Evolutionary conservation across 2,113 vertebrate genomes (phyloP).

Genomic region (Prunella himalayana): DNA sequence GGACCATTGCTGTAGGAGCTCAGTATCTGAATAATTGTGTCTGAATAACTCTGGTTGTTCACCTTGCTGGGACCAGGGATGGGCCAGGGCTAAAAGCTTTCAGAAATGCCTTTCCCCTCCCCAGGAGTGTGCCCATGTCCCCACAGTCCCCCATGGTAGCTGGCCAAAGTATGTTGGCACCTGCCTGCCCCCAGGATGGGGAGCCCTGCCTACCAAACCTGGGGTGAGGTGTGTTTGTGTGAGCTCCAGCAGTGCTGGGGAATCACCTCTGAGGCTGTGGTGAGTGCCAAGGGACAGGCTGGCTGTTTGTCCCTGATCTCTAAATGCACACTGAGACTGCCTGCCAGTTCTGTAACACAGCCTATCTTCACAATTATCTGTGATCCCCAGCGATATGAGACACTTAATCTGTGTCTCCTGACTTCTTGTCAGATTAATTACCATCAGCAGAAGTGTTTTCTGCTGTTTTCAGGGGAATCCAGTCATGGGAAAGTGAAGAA

Average conservation of each 20-base stretch:
- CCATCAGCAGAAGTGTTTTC: not conserved
- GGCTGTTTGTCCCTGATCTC: not conserved
- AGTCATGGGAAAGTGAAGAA: conserved; percentile 40
- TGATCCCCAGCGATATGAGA: not conserved
- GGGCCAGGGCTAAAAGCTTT: not conserved
- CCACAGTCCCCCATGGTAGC: fast-evolving
- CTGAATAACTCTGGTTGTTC: not conserved
- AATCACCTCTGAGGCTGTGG: not conserved
- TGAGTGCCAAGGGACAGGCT: not conserved
- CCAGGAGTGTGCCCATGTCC: not conserved
- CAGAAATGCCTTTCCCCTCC: not conserved
- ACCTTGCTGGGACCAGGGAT: not conserved
- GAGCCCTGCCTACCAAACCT: not conserved
- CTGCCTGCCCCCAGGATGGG: not conserved
- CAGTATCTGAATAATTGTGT: not conserved
- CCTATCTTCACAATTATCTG: not conserved
- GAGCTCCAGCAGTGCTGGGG: not conserved
- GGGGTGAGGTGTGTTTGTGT: fast-evolving
- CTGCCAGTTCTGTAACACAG: not conserved
- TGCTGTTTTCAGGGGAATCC: not conserved
- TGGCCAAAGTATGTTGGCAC: not conserved
- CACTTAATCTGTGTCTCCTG: conserved; percentile 30
- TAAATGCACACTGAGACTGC: not conserved
- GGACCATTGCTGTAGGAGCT: not conserved
- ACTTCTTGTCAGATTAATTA: conserved; percentile 45